A percentile compares a stretch with the other conserved stretches of the same genome.
Evolutionary conservation across 2,888 invertebrate genomes (phyloP).

Genomic region (Scaptomyza reducta): DNA sequence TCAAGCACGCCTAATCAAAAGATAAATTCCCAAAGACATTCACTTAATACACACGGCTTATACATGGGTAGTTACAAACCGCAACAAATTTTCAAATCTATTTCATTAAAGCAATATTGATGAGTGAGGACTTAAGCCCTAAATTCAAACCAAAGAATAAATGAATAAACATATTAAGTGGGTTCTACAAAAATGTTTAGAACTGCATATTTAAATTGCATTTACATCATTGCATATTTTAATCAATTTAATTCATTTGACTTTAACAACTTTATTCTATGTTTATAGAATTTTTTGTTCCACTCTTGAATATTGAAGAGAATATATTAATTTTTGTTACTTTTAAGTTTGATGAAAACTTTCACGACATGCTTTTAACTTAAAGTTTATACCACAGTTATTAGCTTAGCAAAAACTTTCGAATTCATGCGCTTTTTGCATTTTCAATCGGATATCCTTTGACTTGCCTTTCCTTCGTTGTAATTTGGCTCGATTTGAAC

Average conservation of each 20-base stretch:
- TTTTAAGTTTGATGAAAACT: no score
- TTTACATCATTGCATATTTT: no score
- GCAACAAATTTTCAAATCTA: constrained; percentile 19
- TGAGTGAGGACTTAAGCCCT: background rate
- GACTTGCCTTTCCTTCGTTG: constrained; percentile 37
- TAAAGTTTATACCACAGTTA: no score
- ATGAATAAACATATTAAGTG: background rate
- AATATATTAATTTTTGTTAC: no score
- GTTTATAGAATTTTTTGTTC: background rate
- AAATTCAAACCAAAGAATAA: background rate
- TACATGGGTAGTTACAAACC: constrained; percentile 24
- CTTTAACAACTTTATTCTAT: background rate
- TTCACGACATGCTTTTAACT: no score
- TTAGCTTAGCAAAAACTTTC: no score
- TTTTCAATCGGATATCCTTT: constrained; percentile 67
- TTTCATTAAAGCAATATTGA: constrained; percentile 5
- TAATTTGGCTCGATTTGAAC: constrained; percentile 46
- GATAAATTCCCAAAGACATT: constrained; percentile 54
- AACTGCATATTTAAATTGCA: background rate
- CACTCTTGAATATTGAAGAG: no score
- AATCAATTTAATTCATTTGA: no score
- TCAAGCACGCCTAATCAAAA: constrained; percentile 73
- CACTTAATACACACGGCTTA: constrained; percentile 28
- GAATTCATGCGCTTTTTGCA: constrained; percentile 38
- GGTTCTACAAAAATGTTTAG: background rate